phyloP scores from a whole-genome alignment of 2,797 vertebrate species.

The Pseudochirops corinnae region DNA sequence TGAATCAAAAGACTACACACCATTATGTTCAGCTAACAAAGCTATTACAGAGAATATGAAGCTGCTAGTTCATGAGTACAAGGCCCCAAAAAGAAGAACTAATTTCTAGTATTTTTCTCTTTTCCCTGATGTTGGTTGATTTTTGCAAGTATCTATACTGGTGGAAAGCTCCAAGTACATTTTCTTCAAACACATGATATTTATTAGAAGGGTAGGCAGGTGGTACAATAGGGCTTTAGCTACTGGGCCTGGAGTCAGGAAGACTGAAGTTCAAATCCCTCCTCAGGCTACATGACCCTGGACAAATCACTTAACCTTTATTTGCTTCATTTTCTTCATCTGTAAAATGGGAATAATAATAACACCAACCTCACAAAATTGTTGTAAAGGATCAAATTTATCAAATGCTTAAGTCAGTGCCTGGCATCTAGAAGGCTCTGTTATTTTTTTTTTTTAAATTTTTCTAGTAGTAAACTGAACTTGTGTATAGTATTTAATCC shows the following conservation, averaged over 20 bases:
- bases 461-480: neutral
- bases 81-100: conserved; percentile 6
- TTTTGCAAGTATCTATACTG: neutral
- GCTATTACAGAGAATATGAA: conserved; percentile 1
- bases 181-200: neutral
- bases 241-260: neutral
- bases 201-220: neutral
- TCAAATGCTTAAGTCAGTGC: neutral
- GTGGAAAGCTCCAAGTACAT: neutral
- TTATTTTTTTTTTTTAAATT: neutral
- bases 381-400: neutral
- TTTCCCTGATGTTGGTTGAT: neutral
- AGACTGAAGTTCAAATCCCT: neutral
- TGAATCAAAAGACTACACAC: neutral
- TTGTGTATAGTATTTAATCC: neutral
- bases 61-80: neutral
- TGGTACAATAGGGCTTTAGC: neutral
- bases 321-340: neutral
- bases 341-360: neutral
- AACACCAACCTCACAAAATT: neutral
- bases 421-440: too few relatives aligned
- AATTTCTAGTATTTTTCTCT: neutral
- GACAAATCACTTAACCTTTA: neutral
- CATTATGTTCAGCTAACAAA: too few relatives aligned
- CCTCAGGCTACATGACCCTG: neutral